A percentile compares a stretch with the other conserved stretches of the same genome.
Evolutionary conservation across 92 coral and sea anemone genomes (phyloP).

Genomic region (Porites cylindrica): DNA sequence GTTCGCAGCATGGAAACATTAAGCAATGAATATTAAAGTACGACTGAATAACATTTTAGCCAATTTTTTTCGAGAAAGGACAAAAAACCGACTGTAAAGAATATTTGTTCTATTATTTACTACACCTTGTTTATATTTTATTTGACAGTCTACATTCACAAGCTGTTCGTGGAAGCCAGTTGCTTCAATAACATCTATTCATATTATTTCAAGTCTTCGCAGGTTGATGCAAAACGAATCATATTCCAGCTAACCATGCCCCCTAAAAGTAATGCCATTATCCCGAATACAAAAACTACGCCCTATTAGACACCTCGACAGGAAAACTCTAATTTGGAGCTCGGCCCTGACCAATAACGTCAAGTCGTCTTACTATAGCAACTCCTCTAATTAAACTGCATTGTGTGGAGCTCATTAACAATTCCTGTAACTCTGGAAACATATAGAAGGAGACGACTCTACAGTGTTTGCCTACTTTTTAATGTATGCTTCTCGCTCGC

Average conservation of each 20-base stretch:
- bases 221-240: slow-evolving; percentile 13
- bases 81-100: background rate
- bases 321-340: slow-evolving; percentile 40
- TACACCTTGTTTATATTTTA: background rate
- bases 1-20: background rate
- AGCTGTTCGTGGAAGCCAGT: background rate
- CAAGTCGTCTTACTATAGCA: slow-evolving; percentile 48
- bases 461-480: slow-evolving; percentile 53
- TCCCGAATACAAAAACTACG: slow-evolving; percentile 7
- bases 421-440: slow-evolving; percentile 85
- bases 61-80: background rate
- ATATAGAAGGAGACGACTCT: slow-evolving; percentile 50
- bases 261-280: slow-evolving; percentile 20
- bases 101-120: background rate
- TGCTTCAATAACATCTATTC: background rate
- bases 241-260: background rate
- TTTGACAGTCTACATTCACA: slow-evolving; percentile 1
- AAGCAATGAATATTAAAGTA: background rate
- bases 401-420: slow-evolving; percentile 73
- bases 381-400: slow-evolving; percentile 69
- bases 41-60: background rate
- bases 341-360: slow-evolving; percentile 58
- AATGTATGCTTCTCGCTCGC: slow-evolving; percentile 49
- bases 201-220: slow-evolving; percentile 17
- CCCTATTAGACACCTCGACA: slow-evolving; percentile 49